Conservation (phyloP, 2,113 vertebrate genomes). For the Trogon melanurus region DNA sequence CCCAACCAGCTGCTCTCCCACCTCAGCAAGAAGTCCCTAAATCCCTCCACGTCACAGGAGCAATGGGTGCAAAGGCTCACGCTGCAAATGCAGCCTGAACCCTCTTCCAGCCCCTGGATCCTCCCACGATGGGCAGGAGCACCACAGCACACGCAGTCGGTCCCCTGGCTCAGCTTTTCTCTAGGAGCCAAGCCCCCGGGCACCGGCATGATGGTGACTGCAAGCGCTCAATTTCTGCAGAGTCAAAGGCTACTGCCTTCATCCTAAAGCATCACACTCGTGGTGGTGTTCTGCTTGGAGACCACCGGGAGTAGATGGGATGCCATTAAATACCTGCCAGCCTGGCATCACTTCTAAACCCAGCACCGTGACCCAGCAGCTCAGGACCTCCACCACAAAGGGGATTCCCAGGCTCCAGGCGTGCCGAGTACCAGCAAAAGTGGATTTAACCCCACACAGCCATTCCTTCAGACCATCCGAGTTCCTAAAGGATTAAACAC, state of each 20-base stretch:
- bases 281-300: neutral
- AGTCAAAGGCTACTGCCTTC: neutral
- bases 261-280: neutral
- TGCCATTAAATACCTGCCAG: accelerated
- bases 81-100: neutral
- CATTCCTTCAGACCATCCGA: neutral
- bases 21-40: neutral
- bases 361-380: accelerated
- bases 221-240: accelerated
- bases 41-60: neutral
- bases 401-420: neutral
- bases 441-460: neutral
- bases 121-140: neutral
- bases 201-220: accelerated
- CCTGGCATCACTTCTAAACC: neutral
- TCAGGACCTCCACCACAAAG: neutral
- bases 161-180: neutral
- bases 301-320: neutral
- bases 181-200: neutral
- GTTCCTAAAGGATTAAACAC: neutral
- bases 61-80: neutral
- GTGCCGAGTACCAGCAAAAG: neutral
- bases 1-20: neutral
- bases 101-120: neutral
- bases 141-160: accelerated